These are phyloP conservation scores for Phaethon lepturus DNA, from an alignment of 2,113 vertebrate species.

Conservation along the genomic window DNA sequence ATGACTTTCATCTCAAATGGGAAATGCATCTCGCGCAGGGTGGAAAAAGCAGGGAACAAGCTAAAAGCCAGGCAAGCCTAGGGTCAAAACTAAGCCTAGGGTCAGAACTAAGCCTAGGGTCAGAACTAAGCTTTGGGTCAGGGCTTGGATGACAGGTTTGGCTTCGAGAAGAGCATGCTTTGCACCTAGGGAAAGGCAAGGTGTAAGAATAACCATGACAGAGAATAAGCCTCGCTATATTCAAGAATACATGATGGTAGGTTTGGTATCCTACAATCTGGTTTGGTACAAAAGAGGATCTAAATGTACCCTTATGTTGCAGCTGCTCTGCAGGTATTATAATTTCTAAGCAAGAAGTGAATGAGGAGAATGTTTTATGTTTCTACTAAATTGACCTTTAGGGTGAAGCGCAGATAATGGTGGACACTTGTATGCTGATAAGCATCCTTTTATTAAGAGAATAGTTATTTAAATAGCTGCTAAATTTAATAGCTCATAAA, in stretches of 20 bases:
- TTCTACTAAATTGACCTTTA: neutral
- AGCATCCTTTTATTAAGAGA: neutral
- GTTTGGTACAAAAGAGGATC: neutral
- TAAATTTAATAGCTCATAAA: neutral
- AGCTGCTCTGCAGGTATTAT: neutral
- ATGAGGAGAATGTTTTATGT: neutral
- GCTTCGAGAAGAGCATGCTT: neutral
- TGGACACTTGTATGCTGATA: neutral
- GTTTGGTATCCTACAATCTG: neutral
- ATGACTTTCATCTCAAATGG: neutral
- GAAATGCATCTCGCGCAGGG: neutral
- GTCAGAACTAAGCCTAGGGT: neutral
- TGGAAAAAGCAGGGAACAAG: neutral
- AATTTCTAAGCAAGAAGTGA: neutral
- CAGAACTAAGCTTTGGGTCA: neutral
- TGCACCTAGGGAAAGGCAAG: neutral
- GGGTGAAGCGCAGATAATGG: neutral
- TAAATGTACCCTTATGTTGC: rapidly evolving
- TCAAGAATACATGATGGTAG: neutral
- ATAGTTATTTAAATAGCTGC: neutral
- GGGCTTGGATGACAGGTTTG: neutral
- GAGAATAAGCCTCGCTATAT: neutral
- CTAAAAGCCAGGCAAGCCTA: neutral
- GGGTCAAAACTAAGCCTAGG: neutral
- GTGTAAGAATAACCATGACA: neutral